Evolutionary conservation across 2,888 invertebrate species (phyloP).

Genomic region (Drosophila mulleri): DNA sequence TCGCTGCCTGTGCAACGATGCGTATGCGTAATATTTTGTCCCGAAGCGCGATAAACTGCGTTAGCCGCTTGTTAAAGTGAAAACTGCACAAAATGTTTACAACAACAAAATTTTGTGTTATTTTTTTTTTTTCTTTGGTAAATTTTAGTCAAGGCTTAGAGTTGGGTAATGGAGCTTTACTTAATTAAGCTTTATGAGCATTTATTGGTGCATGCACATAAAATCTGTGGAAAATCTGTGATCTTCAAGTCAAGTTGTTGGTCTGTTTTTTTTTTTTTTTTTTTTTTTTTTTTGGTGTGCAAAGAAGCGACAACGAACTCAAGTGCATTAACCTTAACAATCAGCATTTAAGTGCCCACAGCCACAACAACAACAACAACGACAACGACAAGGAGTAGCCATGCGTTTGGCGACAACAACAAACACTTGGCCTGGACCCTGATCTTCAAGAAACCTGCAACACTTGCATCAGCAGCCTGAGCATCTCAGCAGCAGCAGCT

Average conservation of each 20-base stretch:
- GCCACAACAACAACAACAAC: constrained; percentile 57
- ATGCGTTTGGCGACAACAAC: constrained; percentile 78
- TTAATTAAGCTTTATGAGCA: constrained; percentile 50
- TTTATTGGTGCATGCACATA: constrained; percentile 63
- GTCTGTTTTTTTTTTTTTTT: constrained; percentile 44
- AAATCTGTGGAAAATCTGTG: constrained; percentile 52
- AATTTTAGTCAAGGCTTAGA: constrained; percentile 9
- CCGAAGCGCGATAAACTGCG: constrained; percentile 26
- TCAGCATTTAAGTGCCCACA: constrained; percentile 75
- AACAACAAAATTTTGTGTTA: not conserved
- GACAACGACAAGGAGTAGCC: constrained; percentile 41
- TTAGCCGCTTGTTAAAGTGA: constrained; percentile 55
- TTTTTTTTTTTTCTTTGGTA: constrained; percentile 3
- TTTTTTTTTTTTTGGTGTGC: constrained; percentile 61
- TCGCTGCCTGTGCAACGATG: constrained; percentile 53
- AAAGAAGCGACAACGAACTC: constrained; percentile 82
- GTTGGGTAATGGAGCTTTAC: constrained; percentile 28
- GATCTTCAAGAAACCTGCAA: constrained; percentile 80
- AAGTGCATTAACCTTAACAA: constrained; percentile 82
- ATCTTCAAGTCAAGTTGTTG: constrained; percentile 40
- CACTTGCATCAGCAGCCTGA: constrained; percentile 46
- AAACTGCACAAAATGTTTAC: constrained; percentile 38
- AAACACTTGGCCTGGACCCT: constrained; percentile 72
- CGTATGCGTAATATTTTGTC: constrained; percentile 75
- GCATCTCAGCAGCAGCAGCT: constrained; percentile 9